These are phyloP conservation scores for Synanceia verrucosa DNA, from an alignment of 2,797 vertebrate species.

Conservation along the genomic window DNA sequence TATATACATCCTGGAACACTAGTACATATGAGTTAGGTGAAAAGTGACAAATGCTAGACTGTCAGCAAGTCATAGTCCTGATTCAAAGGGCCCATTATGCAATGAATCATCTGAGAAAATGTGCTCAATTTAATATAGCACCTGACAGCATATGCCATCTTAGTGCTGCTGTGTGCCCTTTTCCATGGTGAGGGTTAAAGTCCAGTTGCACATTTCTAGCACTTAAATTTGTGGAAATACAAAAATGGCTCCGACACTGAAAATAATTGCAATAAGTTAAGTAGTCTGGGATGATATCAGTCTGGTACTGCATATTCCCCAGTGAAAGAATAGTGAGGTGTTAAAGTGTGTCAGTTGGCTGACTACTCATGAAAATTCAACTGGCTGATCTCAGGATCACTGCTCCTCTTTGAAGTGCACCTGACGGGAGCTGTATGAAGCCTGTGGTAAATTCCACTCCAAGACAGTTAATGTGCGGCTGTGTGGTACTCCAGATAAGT, in stretches of 20 bases:
- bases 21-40: background rate
- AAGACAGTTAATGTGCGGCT: slow-evolving; percentile 22
- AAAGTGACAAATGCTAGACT: slow-evolving; percentile 19
- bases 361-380: slow-evolving; percentile 58
- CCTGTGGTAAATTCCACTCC: slow-evolving; percentile 38
- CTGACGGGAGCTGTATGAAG: slow-evolving; percentile 48
- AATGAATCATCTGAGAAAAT: slow-evolving; percentile 12
- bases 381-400: slow-evolving; percentile 57
- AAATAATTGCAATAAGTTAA: background rate
- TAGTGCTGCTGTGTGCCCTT: background rate
- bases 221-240: slow-evolving; percentile 34
- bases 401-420: slow-evolving; percentile 58
- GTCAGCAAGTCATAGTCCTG: slow-evolving; percentile 13
- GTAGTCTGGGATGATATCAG: slow-evolving; percentile 19
- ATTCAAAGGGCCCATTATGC: slow-evolving; percentile 33
- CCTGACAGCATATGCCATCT: slow-evolving; percentile 13
- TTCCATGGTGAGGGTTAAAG: background rate
- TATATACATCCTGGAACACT: slow-evolving; percentile 1
- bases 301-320: background rate
- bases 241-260: background rate
- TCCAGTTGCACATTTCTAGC: slow-evolving; percentile 4
- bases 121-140: slow-evolving; percentile 28
- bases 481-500: background rate
- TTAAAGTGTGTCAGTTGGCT: slow-evolving; percentile 32
- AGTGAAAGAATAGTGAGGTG: slow-evolving; percentile 16